Base-by-base conservation (phyloP, 2,888 invertebrate genomes). In the Pherbina coryleti region DNA sequence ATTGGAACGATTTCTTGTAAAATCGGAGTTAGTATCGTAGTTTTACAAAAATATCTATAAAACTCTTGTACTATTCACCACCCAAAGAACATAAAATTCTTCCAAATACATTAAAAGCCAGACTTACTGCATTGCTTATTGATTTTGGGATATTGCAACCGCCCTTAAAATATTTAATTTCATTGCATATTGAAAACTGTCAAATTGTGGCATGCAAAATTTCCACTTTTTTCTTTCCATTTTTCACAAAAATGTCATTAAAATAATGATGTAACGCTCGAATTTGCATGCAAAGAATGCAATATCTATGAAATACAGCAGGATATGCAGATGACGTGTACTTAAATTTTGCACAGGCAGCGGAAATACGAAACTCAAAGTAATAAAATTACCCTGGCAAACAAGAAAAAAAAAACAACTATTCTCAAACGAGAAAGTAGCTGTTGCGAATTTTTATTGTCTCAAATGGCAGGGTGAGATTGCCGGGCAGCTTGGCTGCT, bases 201-300 rank as follows among this genome's bases (percentile, higher is more conserved):
- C 44, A 28, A 25, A 74, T 72, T 70, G 57, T 69, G 51, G 49
- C 9, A 44, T 44, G 44, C 44, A 44, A 44, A 44, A 44, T 55
- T 28, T 37, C 44, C 66, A 31, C n/a, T 37, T 22, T 22, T 17
- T 67, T 37, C 17, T 25, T 19, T 14, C 7, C 75, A 25, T 60
- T 69, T 76, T 60, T 37, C 60, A 57, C 34, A 64, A 73, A 79
- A 85, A 85, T 82, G 83, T 81, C 80, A 82, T 84, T 84, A 87
- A 75, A 77, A 73, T 85, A 84, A 86, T 85, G 85, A 81, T 80
- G 83, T 82, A 83, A 84, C 82, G 84, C 82, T 82, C 80, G 79
- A 85, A 87, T 87, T 87, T 88, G 87, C 88, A 87, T 88, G 84
- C 73, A 79, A 80, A 78, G 77, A 78, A 79, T 78, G 78, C 76